Evolutionary conservation across 2,797 vertebrate species (phyloP).

Genomic region (Zonotrichia albicollis): DNA sequence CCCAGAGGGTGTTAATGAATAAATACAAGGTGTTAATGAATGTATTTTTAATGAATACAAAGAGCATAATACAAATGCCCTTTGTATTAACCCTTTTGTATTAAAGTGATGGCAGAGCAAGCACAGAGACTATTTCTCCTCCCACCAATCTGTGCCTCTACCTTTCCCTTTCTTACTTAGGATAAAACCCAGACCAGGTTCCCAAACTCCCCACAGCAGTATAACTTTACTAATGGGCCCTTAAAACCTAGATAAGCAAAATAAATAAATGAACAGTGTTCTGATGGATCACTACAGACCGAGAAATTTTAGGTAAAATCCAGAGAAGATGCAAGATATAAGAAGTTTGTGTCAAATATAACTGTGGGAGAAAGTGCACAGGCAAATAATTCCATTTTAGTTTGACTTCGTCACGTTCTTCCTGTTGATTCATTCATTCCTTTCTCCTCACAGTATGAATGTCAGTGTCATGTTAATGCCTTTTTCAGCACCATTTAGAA

Average conservation of each 20-base stretch:
- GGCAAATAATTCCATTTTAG: neutral
- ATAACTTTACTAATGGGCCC: neutral
- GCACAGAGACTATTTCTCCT: neutral
- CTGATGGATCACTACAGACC: neutral
- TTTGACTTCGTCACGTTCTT: neutral
- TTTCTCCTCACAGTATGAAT: neutral
- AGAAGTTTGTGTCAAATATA: neutral
- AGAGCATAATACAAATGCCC: neutral
- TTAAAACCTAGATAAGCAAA: neutral
- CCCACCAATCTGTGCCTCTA: neutral
- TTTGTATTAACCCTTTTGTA: neutral
- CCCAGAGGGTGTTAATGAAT: neutral
- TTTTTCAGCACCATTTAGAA: neutral
- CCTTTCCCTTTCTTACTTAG: neutral
- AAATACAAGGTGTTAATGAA: neutral
- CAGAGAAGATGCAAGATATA: neutral
- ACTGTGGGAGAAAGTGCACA: neutral
- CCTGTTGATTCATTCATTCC: neutral
- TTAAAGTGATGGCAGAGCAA: neutral
- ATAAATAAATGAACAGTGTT: neutral
- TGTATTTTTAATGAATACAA: no score
- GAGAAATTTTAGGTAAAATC: neutral
- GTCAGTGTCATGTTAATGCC: neutral
- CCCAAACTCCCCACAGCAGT: neutral
- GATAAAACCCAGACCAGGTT: neutral